Conservation (phyloP, 2,797 vertebrate genomes). For the Petrocephalus schoutedeni region DNA sequence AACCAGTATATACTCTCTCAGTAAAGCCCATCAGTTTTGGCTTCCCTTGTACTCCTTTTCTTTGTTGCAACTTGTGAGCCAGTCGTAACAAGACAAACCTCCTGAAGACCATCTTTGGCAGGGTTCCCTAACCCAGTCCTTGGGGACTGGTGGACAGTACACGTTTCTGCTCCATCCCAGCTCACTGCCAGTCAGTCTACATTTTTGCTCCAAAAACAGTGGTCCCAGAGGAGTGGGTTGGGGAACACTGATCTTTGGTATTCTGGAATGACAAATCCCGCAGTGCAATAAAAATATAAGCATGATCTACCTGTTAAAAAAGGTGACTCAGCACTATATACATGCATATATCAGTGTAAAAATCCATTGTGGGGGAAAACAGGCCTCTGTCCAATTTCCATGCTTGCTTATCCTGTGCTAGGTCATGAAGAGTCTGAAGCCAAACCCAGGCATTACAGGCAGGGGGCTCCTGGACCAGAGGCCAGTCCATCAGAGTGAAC, state of each 20-base stretch:
- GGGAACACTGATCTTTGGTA: background rate
- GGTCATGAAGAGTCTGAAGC: background rate
- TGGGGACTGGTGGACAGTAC: too few relatives aligned
- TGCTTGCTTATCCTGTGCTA: background rate
- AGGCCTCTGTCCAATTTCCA: background rate
- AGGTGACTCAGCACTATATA: background rate
- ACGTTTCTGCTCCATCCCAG: too few relatives aligned
- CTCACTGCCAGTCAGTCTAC: too few relatives aligned
- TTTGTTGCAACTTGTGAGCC: too few relatives aligned
- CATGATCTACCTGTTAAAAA: background rate
- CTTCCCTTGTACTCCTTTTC: too few relatives aligned
- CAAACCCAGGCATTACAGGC: background rate
- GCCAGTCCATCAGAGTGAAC: background rate
- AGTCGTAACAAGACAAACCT: too few relatives aligned
- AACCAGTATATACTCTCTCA: too few relatives aligned
- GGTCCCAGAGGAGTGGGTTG: too few relatives aligned
- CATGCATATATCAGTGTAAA: background rate
- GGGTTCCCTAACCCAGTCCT: too few relatives aligned
- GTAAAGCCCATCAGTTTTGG: too few relatives aligned
- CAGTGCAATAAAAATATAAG: background rate
- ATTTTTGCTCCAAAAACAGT: too few relatives aligned
- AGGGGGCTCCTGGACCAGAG: background rate
- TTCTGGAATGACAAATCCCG: background rate
- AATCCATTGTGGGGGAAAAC: background rate
- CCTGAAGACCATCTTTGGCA: too few relatives aligned